Evolutionary conservation across 2,888 invertebrate genomes (phyloP).

Genomic region (Tipula vernalis): DNA sequence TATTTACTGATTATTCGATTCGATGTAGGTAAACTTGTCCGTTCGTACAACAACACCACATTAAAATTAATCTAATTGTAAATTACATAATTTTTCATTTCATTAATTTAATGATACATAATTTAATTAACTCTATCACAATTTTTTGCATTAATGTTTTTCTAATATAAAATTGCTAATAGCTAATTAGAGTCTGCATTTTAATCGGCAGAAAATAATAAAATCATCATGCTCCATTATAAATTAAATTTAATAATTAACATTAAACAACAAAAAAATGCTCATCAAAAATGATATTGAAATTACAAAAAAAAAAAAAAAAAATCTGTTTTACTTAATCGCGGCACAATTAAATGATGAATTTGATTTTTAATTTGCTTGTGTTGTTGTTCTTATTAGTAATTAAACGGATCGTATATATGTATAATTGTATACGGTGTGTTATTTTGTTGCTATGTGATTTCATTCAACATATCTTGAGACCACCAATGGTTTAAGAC

Average conservation of each 20-base stretch:
- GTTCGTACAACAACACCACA: not conserved
- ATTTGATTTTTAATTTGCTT: not conserved
- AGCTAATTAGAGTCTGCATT: not conserved
- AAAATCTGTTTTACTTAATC: not conserved
- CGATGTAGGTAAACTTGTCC: not conserved
- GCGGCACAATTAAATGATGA: not conserved
- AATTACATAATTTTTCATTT: not conserved
- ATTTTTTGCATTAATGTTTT: not conserved
- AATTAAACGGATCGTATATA: not conserved
- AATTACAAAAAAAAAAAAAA: not conserved
- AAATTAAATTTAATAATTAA: not conserved
- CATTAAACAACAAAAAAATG: not conserved
- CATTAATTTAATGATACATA: not conserved
- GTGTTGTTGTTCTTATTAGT: not conserved
- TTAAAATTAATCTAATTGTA: not conserved
- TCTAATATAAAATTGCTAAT: not conserved
- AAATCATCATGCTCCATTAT: not conserved
- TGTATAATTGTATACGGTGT: not conserved
- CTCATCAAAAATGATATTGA: not conserved
- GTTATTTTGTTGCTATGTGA: not conserved
- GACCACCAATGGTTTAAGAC: not conserved
- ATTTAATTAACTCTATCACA: not conserved
- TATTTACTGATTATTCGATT: not conserved
- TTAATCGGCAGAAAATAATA: not conserved
- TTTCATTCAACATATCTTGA: not conserved